phyloP scores from a whole-genome alignment of 2,888 invertebrate species.

The Teinopalpus imperialis region DNA sequence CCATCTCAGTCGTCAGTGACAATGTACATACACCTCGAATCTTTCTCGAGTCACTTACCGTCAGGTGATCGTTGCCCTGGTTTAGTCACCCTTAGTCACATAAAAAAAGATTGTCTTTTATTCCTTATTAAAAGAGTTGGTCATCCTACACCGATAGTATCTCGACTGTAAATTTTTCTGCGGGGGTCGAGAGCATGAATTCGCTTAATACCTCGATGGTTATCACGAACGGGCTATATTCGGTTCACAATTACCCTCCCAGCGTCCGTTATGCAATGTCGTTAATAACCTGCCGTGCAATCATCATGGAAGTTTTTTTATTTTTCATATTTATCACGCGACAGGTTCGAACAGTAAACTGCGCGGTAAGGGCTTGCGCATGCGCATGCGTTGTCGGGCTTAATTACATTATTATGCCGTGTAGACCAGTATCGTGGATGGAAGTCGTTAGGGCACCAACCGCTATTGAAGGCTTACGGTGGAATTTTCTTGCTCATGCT shows the following conservation, averaged over 20 bases:
- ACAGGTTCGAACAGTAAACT: slow-evolving; percentile 39
- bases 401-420: no score
- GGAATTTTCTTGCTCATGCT: no score
- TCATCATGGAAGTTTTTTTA: slow-evolving; percentile 33
- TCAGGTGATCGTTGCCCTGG: no score
- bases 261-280: slow-evolving; percentile 42
- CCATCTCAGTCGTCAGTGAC: no score
- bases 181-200: slow-evolving; percentile 34
- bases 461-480: no score
- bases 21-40: no score
- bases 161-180: slow-evolving; percentile 27
- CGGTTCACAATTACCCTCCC: slow-evolving; percentile 31
- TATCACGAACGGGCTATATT: slow-evolving; percentile 34
- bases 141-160: slow-evolving; percentile 9
- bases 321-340: slow-evolving; percentile 32
- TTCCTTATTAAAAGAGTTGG: neutral
- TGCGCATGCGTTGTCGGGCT: slow-evolving; percentile 18
- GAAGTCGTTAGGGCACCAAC: no score
- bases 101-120: no score
- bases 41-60: no score
- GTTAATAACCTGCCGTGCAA: slow-evolving; percentile 37
- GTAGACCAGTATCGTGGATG: no score
- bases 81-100: no score
- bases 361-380: slow-evolving; percentile 31
- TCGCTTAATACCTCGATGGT: slow-evolving; percentile 36